phyloP scores from a whole-genome alignment of 1,140 invertebrate species.

The Atopsyche davidsoni region DNA sequence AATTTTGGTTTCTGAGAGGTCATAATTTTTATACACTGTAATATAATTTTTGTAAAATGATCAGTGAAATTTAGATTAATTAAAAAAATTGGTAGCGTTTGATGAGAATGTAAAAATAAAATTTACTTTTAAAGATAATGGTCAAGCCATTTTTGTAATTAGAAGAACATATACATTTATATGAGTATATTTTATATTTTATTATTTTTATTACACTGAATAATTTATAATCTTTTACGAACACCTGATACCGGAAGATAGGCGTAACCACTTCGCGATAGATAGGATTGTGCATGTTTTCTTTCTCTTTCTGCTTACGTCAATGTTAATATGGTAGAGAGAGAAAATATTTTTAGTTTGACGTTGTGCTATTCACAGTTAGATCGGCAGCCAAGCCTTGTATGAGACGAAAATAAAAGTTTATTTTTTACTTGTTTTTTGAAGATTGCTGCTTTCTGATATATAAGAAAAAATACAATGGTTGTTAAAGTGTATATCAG shows the following conservation, averaged over 20 bases:
- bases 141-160: no score
- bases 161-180: no score
- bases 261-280: constrained; percentile 13
- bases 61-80: no score
- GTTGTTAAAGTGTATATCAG: constrained; percentile 85
- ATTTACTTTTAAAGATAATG: no score
- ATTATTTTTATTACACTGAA: no score
- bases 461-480: constrained; percentile 49
- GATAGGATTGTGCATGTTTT: neutral
- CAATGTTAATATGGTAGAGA: neutral
- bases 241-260: constrained; percentile 8
- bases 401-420: constrained; percentile 25
- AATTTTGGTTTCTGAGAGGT: no score
- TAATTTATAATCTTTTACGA: no score
- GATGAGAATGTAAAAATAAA: no score
- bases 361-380: neutral
- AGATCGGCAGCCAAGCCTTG: constrained; percentile 16
- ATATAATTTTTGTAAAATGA: no score
- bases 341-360: neutral
- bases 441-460: constrained; percentile 12
- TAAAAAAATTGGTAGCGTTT: no score
- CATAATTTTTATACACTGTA: no score
- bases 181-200: no score
- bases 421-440: constrained; percentile 26
- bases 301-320: neutral